Evolutionary conservation across 2,888 invertebrate genomes (phyloP).

Genomic region (Stenurella melanura): DNA sequence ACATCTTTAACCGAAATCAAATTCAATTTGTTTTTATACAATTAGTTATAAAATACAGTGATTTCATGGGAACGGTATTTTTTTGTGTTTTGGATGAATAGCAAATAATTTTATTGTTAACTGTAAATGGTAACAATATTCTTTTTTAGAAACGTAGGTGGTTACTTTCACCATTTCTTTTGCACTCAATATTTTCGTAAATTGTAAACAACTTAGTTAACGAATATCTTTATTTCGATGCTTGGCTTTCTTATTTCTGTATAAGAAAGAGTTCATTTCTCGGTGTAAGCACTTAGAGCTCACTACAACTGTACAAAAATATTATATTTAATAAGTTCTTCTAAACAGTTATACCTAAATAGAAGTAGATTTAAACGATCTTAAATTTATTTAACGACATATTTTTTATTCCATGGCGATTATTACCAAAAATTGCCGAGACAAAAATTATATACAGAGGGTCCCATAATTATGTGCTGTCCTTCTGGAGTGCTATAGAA

Average conservation of each 20-base stretch:
- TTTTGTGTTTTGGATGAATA: not conserved
- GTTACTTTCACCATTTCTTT: slow-evolving; percentile 17
- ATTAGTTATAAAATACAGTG: not conserved
- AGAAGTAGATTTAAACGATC: too few species aligned
- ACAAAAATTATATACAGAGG: too few species aligned
- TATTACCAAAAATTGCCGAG: too few species aligned
- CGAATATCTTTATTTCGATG: not conserved
- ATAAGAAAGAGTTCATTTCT: not conserved
- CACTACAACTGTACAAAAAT: too few species aligned
- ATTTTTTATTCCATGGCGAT: too few species aligned
- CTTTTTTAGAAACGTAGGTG: not conserved
- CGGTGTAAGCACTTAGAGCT: too few species aligned
- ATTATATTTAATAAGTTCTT: too few species aligned
- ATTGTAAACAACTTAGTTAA: slow-evolving; percentile 2
- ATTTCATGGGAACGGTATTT: not conserved
- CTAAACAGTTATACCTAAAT: too few species aligned
- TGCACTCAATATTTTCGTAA: not conserved
- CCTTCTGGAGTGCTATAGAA: too few species aligned
- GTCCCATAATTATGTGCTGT: too few species aligned
- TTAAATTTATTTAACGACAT: too few species aligned
- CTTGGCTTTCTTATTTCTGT: slow-evolving; percentile 17
- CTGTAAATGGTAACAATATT: not conserved
- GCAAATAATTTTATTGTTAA: slow-evolving; percentile 13
- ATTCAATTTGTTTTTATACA: not conserved
- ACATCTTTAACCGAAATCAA: not conserved